Conservation (phyloP, 2,888 invertebrate genomes). For the Leptinotarsa peninsularis region DNA sequence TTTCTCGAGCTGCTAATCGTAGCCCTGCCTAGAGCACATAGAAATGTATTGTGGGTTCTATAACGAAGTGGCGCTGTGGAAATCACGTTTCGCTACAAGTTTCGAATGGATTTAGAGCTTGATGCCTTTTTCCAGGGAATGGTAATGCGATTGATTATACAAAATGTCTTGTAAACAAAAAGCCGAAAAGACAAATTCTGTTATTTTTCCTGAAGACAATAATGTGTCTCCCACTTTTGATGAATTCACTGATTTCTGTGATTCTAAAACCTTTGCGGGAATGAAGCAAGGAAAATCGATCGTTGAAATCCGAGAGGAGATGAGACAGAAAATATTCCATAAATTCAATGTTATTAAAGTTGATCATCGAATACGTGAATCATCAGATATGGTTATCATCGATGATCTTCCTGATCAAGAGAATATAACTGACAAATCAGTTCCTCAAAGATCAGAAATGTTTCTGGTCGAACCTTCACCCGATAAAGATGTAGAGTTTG, state of each 20-base stretch:
- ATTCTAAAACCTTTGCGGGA: neutral
- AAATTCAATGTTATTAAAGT: neutral
- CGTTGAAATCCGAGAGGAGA: neutral
- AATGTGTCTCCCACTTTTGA: neutral
- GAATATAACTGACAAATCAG: neutral
- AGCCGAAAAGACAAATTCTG: neutral
- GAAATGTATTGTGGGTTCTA: too few relatives aligned
- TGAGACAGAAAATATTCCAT: neutral
- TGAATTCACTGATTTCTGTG: neutral
- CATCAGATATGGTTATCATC: neutral
- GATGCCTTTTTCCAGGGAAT: neutral
- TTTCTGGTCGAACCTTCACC: neutral
- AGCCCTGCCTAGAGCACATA: too few relatives aligned
- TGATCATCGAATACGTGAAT: neutral
- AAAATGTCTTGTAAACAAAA: neutral
- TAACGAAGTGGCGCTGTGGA: too few relatives aligned
- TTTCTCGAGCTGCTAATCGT: too few relatives aligned
- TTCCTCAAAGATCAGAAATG: conserved; percentile 8
- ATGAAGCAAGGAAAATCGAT: neutral
- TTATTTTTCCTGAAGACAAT: conserved; percentile 9
- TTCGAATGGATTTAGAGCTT: neutral
- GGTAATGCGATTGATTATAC: neutral
- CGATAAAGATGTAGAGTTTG: neutral
- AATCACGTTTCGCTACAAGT: neutral
- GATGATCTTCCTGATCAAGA: neutral